Percentiles rank a stretch among this genome's conserved stretches.
phyloP scores from a whole-genome alignment of 2,888 invertebrate genomes.

The Lamproptera curius region DNA sequence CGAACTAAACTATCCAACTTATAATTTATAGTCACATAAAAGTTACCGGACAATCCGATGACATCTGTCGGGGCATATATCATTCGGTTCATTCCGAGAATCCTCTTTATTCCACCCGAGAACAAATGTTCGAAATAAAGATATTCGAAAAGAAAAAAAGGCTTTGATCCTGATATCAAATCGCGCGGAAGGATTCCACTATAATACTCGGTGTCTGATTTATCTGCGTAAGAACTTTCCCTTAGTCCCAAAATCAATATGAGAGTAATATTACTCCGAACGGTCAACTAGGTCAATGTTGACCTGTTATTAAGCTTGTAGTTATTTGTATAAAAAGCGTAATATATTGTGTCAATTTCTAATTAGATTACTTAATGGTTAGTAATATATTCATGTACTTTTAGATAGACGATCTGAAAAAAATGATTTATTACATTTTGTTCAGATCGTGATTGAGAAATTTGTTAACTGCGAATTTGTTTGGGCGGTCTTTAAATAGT shows the following conservation, averaged over 20 bases:
- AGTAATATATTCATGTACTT: too few species aligned
- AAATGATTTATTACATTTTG: too few species aligned
- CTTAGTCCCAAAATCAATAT: slow-evolving; percentile 3
- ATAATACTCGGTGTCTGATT: slow-evolving; percentile 4
- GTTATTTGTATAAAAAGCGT: too few species aligned
- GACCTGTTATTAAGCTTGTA: too few species aligned
- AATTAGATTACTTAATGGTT: too few species aligned
- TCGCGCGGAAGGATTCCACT: not conserved
- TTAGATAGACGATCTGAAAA: too few species aligned
- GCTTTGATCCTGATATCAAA: not conserved
- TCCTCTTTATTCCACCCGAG: not conserved
- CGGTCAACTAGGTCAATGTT: slow-evolving; percentile 5
- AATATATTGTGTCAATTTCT: too few species aligned
- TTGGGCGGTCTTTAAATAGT: too few species aligned
- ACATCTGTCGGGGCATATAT: not conserved
- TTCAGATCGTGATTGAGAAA: too few species aligned
- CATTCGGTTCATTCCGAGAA: not conserved
- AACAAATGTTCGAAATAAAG: not conserved
- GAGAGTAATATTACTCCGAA: slow-evolving; percentile 1
- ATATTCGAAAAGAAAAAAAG: not conserved
- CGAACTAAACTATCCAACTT: not conserved
- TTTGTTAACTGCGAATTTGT: too few species aligned
- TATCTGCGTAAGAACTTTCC: slow-evolving; percentile 1
- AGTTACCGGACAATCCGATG: not conserved
- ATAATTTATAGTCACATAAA: too few species aligned